Percentiles rank a stretch among this genome's conserved stretches.
Evolutionary conservation across 2,113 vertebrate species (phyloP).

Genomic region (Erinaceus europaeus): DNA sequence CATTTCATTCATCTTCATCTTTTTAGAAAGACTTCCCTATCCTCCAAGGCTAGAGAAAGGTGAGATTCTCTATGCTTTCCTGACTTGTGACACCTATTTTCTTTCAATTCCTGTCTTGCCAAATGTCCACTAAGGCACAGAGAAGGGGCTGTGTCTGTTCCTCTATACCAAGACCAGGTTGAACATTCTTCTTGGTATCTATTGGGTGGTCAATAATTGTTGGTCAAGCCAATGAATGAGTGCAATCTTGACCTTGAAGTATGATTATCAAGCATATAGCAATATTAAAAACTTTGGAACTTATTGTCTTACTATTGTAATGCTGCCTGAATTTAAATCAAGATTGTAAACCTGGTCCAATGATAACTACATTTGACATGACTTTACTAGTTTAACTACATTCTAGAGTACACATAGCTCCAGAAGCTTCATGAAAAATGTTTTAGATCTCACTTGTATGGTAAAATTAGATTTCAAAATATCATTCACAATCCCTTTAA

Average conservation of each 20-base stretch:
- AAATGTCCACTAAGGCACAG: not conserved
- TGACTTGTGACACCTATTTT: not conserved
- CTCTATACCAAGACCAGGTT: not conserved
- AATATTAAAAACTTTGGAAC: not conserved
- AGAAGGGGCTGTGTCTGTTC: not conserved
- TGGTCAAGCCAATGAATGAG: not conserved
- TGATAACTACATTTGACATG: not conserved
- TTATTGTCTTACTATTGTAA: not conserved
- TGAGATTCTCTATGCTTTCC: not conserved
- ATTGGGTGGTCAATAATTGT: not conserved
- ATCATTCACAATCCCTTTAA: not conserved
- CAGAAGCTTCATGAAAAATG: not conserved
- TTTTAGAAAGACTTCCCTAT: not conserved
- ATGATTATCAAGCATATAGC: not conserved
- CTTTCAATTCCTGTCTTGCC: rapidly evolving
- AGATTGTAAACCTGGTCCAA: not conserved
- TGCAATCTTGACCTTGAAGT: not conserved
- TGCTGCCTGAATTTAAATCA: constrained; percentile 16
- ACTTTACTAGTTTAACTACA: not conserved
- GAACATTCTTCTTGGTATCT: not conserved
- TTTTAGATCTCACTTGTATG: not conserved
- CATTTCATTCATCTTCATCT: not conserved
- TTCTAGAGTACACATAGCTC: not conserved
- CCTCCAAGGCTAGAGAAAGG: not conserved
- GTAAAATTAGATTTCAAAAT: not conserved